phyloP scores from a whole-genome alignment of 92 coral and sea anemone genomes.

The Siderastrea siderea region DNA sequence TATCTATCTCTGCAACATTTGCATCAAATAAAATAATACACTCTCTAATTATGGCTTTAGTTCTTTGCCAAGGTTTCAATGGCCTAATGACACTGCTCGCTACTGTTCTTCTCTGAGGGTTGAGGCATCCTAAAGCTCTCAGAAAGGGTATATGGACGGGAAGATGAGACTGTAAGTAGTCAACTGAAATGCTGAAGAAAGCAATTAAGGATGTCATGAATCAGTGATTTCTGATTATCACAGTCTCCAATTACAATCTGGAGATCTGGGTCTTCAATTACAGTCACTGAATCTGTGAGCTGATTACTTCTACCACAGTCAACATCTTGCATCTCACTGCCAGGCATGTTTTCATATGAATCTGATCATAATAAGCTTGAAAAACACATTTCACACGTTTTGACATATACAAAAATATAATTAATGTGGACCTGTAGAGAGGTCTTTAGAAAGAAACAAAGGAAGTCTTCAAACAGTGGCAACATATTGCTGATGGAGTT shows the following conservation, averaged over 20 bases:
- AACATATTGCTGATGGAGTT: slow-evolving; percentile 51
- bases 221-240: slow-evolving; percentile 28
- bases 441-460: slow-evolving; percentile 52
- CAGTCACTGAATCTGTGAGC: slow-evolving; percentile 49
- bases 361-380: slow-evolving; percentile 41
- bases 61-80: slow-evolving; percentile 21
- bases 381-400: slow-evolving; percentile 27
- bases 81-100: too few relatives aligned
- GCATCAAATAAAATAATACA: too few relatives aligned
- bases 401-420: slow-evolving; percentile 35
- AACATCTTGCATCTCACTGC: slow-evolving; percentile 44
- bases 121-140: slow-evolving; percentile 51
- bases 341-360: slow-evolving; percentile 56
- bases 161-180: slow-evolving; percentile 57
- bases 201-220: slow-evolving; percentile 50
- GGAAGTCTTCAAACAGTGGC: slow-evolving; percentile 63
- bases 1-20: too few relatives aligned
- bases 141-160: slow-evolving; percentile 55
- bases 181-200: slow-evolving; percentile 40
- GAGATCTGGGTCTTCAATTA: slow-evolving; percentile 55
- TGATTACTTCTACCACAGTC: slow-evolving; percentile 55
- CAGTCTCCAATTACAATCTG: slow-evolving; percentile 10
- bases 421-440: not conserved
- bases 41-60: slow-evolving; percentile 30
- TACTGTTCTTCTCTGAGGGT: slow-evolving; percentile 42